Base-by-base conservation (phyloP, 2,888 invertebrate genomes). In the Hemicrepidius hirtus region DNA sequence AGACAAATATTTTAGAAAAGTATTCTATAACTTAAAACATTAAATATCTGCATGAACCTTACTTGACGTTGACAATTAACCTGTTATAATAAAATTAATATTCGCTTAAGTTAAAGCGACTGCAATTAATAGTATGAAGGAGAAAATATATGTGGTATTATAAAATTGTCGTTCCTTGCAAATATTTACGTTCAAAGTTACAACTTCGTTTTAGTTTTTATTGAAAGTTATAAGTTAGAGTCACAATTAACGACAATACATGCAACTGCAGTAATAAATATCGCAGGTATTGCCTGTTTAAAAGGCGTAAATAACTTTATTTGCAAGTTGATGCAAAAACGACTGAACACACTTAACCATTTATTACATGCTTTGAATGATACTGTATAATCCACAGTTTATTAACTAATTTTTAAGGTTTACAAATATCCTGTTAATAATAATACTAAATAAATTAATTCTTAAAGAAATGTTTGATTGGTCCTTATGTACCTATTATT, bases 231-330 rank as follows among this genome's bases (percentile, higher is more conserved):
- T 50, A 55, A 55, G 55, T 55, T 18, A 35, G 57, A 9, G 60
- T 44, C 28, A 16, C 18, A 72, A 72, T 21, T 28, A 68, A 68
- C 53, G 60, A 68, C 71, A 66, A 13, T 46, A 57, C 71, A 69
- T 72, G 73, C 73, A 69, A 69, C 72, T 66, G 72, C 66, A 75
- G 69, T 64, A 69, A 72, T 72, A 72, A 75, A 72, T 75, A 72
- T 66, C 66, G 55, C 63, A 67, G 62, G 64, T 59, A 75, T 75
- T 72, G 75, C 75, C 75, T 75, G 75, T 55, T 50, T 55, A 57
- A 67, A 72, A 63, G 46, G 67, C 69, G 75, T 75, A 75, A 75
- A 75, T 75, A 75, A 75, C 71, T 75, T 71, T 74, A 71, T 71
- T 64, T 71, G 40, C 62, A 70, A 69, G 49, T 66, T 35, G 41